These are phyloP conservation scores for Brenthis daphne DNA, from an alignment of 2,888 invertebrate species.

Conservation along the genomic window DNA sequence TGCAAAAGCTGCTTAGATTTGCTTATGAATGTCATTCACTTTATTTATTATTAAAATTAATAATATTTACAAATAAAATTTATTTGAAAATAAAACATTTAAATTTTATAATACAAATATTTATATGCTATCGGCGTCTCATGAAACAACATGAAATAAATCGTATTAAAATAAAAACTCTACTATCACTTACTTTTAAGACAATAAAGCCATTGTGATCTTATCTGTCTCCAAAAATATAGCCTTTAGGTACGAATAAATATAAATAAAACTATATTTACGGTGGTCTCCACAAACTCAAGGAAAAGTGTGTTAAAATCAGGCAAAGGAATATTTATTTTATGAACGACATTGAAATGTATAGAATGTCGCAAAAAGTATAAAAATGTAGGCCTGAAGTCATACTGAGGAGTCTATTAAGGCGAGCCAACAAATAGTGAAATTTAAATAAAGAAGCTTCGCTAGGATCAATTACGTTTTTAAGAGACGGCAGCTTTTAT, in stretches of 20 bases:
- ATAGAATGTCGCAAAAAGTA: constrained; percentile 34
- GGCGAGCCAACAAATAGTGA: constrained; percentile 42
- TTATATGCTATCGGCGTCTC: too few relatives aligned
- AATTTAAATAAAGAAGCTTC: constrained; percentile 42
- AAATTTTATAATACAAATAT: too few relatives aligned
- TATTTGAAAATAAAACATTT: too few relatives aligned
- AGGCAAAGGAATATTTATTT: constrained; percentile 32
- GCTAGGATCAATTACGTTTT: constrained; percentile 63
- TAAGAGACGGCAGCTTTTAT: constrained; percentile 59
- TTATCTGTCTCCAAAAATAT: neutral
- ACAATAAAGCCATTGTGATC: neutral
- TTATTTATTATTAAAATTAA: too few relatives aligned
- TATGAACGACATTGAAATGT: constrained; percentile 29
- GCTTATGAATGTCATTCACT: too few relatives aligned
- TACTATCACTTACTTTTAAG: neutral
- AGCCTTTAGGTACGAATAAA: constrained; percentile 2
- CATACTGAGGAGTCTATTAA: constrained; percentile 39
- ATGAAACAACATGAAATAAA: neutral
- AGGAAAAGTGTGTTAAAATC: constrained; percentile 28
- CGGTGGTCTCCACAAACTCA: constrained; percentile 10
- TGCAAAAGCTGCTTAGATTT: too few relatives aligned
- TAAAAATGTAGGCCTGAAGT: constrained; percentile 39
- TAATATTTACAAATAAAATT: too few relatives aligned
- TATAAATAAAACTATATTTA: constrained; percentile 23
- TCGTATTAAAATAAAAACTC: constrained; percentile 1